Evolutionary conservation across 2,888 invertebrate genomes (phyloP).

Genomic region (Apamea crenata): DNA sequence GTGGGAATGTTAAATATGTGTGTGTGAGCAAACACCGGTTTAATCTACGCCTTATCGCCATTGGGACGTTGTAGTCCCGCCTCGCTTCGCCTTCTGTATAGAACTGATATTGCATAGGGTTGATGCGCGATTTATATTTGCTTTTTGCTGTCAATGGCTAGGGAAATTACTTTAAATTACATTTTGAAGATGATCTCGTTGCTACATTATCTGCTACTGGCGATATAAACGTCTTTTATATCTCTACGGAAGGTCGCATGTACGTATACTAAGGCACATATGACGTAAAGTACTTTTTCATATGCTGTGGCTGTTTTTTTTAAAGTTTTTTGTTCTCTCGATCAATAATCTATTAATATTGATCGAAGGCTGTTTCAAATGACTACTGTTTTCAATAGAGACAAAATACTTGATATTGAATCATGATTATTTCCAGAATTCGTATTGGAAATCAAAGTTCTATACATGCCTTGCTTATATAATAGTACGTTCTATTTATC

Average conservation of each 20-base stretch:
- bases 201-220: not conserved
- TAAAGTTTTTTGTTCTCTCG: not conserved
- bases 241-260: not conserved
- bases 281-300: not conserved
- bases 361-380: not conserved
- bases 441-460: no score
- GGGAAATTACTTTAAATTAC: constrained; percentile 23
- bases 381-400: not conserved
- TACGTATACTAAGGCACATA: not conserved
- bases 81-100: constrained; percentile 54
- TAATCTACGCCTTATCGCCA: constrained; percentile 88
- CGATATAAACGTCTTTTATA: not conserved
- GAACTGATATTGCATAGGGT: constrained; percentile 62
- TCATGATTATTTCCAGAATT: not conserved
- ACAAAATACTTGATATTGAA: not conserved
- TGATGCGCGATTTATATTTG: constrained; percentile 53
- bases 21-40: constrained; percentile 87
- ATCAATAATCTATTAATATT: not conserved
- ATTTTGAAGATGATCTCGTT: not conserved
- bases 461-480: not conserved
- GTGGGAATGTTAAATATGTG: constrained; percentile 87
- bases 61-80: constrained; percentile 67
- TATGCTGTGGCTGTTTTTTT: not conserved
- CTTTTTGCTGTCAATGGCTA: constrained; percentile 34
- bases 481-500: not conserved